These are phyloP conservation scores for Drosophila borealis DNA, from an alignment of 2,888 invertebrate species.

Conservation along the genomic window DNA sequence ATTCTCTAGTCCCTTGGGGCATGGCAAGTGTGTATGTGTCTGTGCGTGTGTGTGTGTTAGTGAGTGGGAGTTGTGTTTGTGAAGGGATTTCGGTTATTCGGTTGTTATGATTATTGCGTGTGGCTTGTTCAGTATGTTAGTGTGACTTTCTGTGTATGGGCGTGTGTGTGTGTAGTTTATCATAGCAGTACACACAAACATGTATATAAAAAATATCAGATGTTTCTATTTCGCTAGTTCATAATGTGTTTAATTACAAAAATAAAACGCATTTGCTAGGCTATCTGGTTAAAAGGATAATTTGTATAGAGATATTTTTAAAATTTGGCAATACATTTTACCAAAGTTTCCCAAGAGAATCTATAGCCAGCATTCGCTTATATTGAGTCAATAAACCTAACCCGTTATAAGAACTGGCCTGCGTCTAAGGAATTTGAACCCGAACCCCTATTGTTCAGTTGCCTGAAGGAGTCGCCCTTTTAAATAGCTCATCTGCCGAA, in stretches of 20 bases:
- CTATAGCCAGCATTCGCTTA: not conserved
- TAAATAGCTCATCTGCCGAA: not conserved
- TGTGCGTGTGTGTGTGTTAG: not conserved
- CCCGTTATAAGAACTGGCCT: not conserved
- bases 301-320: not conserved
- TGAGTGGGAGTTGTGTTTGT: constrained; percentile 8
- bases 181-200: constrained; percentile 14
- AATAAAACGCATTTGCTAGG: constrained; percentile 19
- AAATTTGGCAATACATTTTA: not conserved
- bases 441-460: not conserved
- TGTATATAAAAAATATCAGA: constrained; percentile 2
- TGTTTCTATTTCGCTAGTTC: constrained; percentile 31
- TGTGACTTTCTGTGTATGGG: constrained; percentile 9
- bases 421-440: not conserved
- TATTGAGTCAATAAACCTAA: not conserved
- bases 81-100: constrained; percentile 39
- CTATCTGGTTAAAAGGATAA: not conserved
- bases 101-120: constrained; percentile 56
- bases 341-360: not conserved
- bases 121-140: constrained; percentile 39
- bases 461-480: not conserved
- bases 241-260: constrained; percentile 62
- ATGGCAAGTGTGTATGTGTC: constrained; percentile 15
- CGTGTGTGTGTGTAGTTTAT: constrained; percentile 1
- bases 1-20: constrained; percentile 45